Evolutionary conservation across 2,113 vertebrate genomes (phyloP).

Genomic region (Peromyscus californicus): DNA sequence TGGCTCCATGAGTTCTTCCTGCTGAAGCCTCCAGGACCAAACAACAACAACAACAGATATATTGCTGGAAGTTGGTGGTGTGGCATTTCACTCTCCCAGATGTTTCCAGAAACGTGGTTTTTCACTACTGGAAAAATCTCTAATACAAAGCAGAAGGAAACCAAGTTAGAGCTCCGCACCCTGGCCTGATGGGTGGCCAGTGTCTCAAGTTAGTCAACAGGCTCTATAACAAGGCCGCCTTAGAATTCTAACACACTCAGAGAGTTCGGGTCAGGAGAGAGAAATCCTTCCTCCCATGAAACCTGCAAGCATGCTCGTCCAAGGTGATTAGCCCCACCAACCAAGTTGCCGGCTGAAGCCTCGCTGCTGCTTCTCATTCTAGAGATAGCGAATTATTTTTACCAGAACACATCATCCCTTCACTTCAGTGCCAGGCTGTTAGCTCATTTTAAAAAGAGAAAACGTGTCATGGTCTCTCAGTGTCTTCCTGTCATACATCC

Average conservation of each 20-base stretch:
- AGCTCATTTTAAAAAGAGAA: neutral
- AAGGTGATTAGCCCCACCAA: neutral
- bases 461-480: constrained; percentile 1
- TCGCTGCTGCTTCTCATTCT: constrained; percentile 2
- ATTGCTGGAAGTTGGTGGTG: constrained; percentile 54
- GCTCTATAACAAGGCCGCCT: neutral
- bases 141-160: constrained; percentile 18
- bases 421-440: neutral
- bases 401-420: constrained; percentile 24
- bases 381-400: constrained; percentile 8
- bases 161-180: neutral
- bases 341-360: neutral
- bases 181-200: neutral
- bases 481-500: constrained; percentile 26
- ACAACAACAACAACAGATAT: constrained; percentile 64
- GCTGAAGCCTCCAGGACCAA: constrained; percentile 57
- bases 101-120: constrained; percentile 58
- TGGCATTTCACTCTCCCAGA: constrained; percentile 36
- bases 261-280: neutral
- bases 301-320: neutral
- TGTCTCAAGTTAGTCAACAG: neutral
- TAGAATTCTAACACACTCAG: neutral
- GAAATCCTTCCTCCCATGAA: neutral
- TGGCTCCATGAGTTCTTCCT: constrained; percentile 58
- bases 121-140: constrained; percentile 44